Conservation (phyloP, 2,113 vertebrate genomes). For the Cyprinodon variegatus region DNA sequence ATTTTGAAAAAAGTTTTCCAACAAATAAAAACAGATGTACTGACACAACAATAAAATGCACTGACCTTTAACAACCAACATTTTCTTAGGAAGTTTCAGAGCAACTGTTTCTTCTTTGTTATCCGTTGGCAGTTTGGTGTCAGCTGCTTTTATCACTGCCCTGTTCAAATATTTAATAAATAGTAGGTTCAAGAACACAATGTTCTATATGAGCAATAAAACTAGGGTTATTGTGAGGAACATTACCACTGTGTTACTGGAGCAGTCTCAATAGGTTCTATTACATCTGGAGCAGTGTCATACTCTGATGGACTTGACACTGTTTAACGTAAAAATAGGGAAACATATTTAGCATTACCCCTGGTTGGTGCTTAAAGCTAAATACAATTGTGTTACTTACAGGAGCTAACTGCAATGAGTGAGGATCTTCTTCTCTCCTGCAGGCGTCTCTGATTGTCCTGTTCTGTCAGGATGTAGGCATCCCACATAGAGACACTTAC, state of each 20-base stretch:
- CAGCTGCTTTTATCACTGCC: constrained; percentile 78
- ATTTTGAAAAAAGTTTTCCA: neutral
- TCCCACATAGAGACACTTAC: constrained; percentile 71
- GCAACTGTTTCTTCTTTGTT: constrained; percentile 81
- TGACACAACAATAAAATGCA: neutral
- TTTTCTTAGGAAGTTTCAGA: constrained; percentile 79
- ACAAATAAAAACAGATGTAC: neutral
- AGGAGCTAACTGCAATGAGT: constrained; percentile 69
- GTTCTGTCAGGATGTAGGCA: constrained; percentile 72
- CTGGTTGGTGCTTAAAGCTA: neutral
- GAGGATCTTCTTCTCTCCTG: constrained; percentile 70
- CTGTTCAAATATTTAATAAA: constrained; percentile 60
- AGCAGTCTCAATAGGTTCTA: constrained; percentile 78
- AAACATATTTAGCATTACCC: neutral
- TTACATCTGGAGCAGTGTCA: constrained; percentile 86
- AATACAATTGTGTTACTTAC: constrained; percentile 46
- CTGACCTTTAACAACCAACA: constrained; percentile 90
- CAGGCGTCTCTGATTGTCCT: constrained; percentile 43
- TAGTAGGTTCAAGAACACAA: neutral
- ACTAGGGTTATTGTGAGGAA: constrained; percentile 37
- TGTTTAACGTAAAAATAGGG: constrained; percentile 37
- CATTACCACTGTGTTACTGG: constrained; percentile 77
- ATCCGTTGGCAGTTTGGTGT: constrained; percentile 80
- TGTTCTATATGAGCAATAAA: neutral
- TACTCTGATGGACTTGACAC: constrained; percentile 87